These are phyloP conservation scores for Sciurus vulgaris DNA, from an alignment of 2,797 vertebrate species.

Conservation along the genomic window DNA sequence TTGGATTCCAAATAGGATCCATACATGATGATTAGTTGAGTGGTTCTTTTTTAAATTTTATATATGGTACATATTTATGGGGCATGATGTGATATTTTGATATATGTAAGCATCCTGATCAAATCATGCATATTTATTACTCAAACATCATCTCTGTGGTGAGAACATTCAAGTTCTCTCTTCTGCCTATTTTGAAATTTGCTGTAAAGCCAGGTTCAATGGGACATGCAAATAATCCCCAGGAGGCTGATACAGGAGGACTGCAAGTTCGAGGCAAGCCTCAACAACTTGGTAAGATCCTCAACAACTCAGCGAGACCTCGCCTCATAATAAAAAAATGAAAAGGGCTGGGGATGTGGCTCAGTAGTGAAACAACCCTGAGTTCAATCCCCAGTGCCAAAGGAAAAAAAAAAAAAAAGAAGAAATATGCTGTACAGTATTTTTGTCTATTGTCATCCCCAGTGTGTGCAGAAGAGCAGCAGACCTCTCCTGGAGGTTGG, in stretches of 20 bases:
- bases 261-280: no score
- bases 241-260: no score
- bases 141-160: neutral
- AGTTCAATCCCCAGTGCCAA: no score
- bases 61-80: neutral
- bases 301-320: no score
- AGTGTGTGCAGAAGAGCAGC: neutral
- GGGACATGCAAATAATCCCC: no score
- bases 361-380: no score
- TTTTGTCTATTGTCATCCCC: neutral
- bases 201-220: no score
- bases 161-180: neutral
- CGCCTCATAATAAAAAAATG: no score
- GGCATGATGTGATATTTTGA: neutral
- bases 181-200: neutral
- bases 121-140: neutral
- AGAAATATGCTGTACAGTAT: neutral
- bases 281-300: no score
- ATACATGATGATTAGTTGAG: neutral
- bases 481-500: neutral
- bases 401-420: no score
- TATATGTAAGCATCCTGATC: neutral
- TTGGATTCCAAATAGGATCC: neutral
- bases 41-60: neutral
- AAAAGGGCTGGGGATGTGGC: no score